Evolutionary conservation across 2,797 vertebrate species (phyloP), one percentile per base, ranked within the genome.

Genomic region (Echeneis naucrates): DNA sequence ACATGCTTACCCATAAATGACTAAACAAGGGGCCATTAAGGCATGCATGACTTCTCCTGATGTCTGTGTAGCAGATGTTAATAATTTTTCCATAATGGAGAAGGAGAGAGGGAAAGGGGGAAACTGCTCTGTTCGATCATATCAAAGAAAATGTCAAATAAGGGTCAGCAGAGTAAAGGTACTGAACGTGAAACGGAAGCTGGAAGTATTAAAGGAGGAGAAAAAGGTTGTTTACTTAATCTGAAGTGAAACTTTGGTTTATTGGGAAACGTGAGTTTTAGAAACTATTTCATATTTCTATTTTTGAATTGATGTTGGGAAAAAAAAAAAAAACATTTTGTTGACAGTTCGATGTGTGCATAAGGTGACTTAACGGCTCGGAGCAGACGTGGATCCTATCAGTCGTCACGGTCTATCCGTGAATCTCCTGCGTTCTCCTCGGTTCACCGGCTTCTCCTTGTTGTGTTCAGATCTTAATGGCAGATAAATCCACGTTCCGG

Each of bases 1-100:
- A 92, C 92, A 92, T 88, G 88, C 89, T 92, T 94, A 92, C 90
- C 93, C 92, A 92, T 93, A 94, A 93, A 93, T 93, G 93, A 93
- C 93, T 94, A 93, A 93, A 94, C 90, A 92, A 94, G 91, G 89
- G 89, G 86, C 93, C 91, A 91, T 93, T 94, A 93, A 91, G 86
- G 80, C 90, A 90, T 70, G 91, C 91, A 89, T 93, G 91, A 94
- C 92, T 92, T 92, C 90, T 91, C 90, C 91, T 90, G 91, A 92
- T 92, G 92, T 92, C 91, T 90, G 87, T 86, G 81, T 78, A 92
- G 92, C 91, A 94, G 91, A 93, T 93, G 92, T 93, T 93, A 93
- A 92, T 93, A 92, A 92, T 93, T 89, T 90, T 87, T 73, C 82
- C 85, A 89, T 93, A 93, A 93, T 92, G 88, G 85, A 86, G 87